Conservation (phyloP, 2,797 vertebrate species). For the Picus viridis region DNA sequence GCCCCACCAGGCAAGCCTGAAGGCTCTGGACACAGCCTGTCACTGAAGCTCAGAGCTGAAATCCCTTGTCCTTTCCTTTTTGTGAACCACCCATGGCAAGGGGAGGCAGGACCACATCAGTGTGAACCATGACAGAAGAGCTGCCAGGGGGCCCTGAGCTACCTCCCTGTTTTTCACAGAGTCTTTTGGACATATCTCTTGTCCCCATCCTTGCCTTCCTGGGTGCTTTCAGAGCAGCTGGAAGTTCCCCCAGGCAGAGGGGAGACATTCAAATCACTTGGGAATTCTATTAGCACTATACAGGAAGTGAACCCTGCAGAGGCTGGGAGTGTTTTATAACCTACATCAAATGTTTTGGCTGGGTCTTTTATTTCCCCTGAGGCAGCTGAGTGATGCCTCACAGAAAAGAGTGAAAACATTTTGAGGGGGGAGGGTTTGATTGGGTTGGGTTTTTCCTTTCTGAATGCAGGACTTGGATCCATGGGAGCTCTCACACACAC, state of each 20-base stretch:
- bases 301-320: constrained; percentile 26
- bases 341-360: fast-evolving
- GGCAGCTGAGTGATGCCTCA: constrained; percentile 34
- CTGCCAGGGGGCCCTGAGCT: constrained; percentile 69
- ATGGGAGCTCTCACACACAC: no score
- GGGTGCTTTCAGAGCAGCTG: constrained; percentile 69
- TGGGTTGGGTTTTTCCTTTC: background rate
- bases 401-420: constrained; percentile 7
- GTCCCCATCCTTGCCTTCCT: constrained; percentile 33
- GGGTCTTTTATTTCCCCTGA: background rate
- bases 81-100: constrained; percentile 45
- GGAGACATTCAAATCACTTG: constrained; percentile 67
- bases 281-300: constrained; percentile 20
- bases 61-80: constrained; percentile 50
- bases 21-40: constrained; percentile 32
- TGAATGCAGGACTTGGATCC: no score
- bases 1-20: constrained; percentile 32
- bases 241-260: constrained; percentile 72
- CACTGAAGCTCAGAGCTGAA: constrained; percentile 50
- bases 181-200: constrained; percentile 72
- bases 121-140: constrained; percentile 35
- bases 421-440: background rate
- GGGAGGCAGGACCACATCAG: constrained; percentile 66
- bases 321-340: constrained; percentile 23
- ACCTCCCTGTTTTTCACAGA: constrained; percentile 72